These are phyloP conservation scores for Blastobasis adustella DNA, from an alignment of 2,888 invertebrate species.

Conservation along the genomic window DNA sequence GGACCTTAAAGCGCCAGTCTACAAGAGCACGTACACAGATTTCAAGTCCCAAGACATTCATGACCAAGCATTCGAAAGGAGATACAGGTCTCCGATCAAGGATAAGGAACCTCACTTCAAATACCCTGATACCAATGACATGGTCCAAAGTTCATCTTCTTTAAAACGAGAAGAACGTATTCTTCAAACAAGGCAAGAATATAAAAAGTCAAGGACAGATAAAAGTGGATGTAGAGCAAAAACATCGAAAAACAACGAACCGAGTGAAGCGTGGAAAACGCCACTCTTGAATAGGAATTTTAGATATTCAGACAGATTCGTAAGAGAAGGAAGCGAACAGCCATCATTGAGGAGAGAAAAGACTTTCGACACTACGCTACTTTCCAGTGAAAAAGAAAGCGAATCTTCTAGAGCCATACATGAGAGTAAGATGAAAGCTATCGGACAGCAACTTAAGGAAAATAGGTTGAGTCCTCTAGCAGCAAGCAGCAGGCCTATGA, in stretches of 20 bases:
- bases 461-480: constrained; percentile 45
- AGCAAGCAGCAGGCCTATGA: constrained; percentile 53
- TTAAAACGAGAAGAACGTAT: constrained; percentile 64
- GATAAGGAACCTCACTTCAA: constrained; percentile 61
- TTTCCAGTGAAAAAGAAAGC: constrained; percentile 45
- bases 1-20: constrained; percentile 42
- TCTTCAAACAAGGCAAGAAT: constrained; percentile 67
- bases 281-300: constrained; percentile 63
- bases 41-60: constrained; percentile 57
- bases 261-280: constrained; percentile 63
- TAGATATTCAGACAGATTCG: constrained; percentile 67
- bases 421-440: constrained; percentile 46
- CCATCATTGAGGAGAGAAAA: constrained; percentile 63
- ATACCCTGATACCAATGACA: constrained; percentile 58
- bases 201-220: constrained; percentile 62
- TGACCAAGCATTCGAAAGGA: constrained; percentile 51
- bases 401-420: constrained; percentile 49
- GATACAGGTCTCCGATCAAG: constrained; percentile 60
- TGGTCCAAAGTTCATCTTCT: constrained; percentile 55
- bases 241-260: constrained; percentile 58
- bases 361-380: constrained; percentile 64
- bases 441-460: constrained; percentile 47
- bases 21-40: constrained; percentile 46
- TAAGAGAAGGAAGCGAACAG: constrained; percentile 49
- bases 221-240: constrained; percentile 66